A percentile compares a stretch with the other conserved stretches of the same genome.
Evolutionary conservation across 2,888 invertebrate species (phyloP).

Genomic region (Habrosyne pyritoides): DNA sequence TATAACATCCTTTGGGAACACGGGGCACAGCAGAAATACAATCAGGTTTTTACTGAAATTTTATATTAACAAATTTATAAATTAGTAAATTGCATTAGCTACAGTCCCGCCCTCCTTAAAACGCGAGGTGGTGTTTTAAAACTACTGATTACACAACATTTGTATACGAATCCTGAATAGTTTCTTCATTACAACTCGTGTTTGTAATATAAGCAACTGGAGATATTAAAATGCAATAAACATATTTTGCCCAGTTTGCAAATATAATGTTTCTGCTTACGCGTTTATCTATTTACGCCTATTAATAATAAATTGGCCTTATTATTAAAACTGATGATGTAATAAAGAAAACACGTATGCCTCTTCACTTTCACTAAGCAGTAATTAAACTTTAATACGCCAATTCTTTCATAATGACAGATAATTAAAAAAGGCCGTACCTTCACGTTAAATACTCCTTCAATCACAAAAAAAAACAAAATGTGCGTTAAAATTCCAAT

Average conservation of each 20-base stretch:
- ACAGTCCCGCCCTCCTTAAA: not conserved
- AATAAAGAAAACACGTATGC: not conserved
- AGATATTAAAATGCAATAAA: not conserved
- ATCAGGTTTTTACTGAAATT: no score
- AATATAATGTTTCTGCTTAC: not conserved
- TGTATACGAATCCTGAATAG: conserved; percentile 13
- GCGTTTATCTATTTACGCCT: not conserved
- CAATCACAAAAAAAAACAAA: not conserved
- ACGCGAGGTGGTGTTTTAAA: not conserved
- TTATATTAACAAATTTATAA: no score
- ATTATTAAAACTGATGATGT: not conserved
- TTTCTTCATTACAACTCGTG: conserved; percentile 18
- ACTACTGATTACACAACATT: not conserved
- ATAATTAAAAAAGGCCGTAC: not conserved
- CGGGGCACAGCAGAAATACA: no score
- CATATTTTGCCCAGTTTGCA: not conserved
- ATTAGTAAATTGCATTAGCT: no score
- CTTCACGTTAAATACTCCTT: not conserved
- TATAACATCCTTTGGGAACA: no score
- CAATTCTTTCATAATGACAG: not conserved
- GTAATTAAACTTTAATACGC: not conserved
- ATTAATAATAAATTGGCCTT: not conserved
- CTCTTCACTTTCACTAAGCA: not conserved
- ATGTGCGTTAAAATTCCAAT: conserved; percentile 17
- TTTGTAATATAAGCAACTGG: not conserved